These are phyloP conservation scores for Neoitamus cyanurus DNA, from an alignment of 2,888 invertebrate species.

Conservation along the genomic window DNA sequence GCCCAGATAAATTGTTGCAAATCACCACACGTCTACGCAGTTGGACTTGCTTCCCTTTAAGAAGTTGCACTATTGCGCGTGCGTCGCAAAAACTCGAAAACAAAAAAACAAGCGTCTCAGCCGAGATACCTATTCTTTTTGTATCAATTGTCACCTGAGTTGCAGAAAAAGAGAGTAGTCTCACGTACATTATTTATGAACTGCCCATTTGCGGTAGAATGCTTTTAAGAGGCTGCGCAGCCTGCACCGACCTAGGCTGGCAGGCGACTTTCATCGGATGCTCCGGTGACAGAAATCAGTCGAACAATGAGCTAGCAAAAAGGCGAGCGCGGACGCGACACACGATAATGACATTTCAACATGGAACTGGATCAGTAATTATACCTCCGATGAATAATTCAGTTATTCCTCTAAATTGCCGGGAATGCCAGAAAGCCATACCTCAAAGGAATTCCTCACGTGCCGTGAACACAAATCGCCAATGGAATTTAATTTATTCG, in stretches of 20 bases:
- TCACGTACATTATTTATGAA: slow-evolving; percentile 47
- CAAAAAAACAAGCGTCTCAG: neutral
- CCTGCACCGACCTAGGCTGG: neutral
- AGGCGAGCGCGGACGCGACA: slow-evolving; percentile 25
- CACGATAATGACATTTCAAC: slow-evolving; percentile 48
- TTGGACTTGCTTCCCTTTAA: neutral
- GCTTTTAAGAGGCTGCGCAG: slow-evolving; percentile 14
- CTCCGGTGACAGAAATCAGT: slow-evolving; percentile 24
- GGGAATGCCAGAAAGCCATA: slow-evolving; percentile 45
- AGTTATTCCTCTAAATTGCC: slow-evolving; percentile 42
- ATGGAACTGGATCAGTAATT: slow-evolving; percentile 50
- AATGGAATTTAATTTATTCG: slow-evolving; percentile 47
- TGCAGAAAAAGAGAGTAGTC: slow-evolving; percentile 17
- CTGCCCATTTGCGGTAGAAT: slow-evolving; percentile 44
- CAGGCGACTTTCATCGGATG: neutral
- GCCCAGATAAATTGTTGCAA: neutral
- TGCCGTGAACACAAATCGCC: slow-evolving; percentile 43
- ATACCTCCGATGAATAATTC: slow-evolving; percentile 42
- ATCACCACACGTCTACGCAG: neutral
- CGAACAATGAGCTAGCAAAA: neutral
- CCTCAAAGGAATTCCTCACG: slow-evolving; percentile 48
- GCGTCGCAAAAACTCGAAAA: neutral
- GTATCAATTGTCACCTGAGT: slow-evolving; percentile 42
- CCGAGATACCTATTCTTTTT: slow-evolving; percentile 24
- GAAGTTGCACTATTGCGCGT: neutral